Evolutionary conservation across 1,140 invertebrate genomes (phyloP).

Genomic region (Dryas iulia): DNA sequence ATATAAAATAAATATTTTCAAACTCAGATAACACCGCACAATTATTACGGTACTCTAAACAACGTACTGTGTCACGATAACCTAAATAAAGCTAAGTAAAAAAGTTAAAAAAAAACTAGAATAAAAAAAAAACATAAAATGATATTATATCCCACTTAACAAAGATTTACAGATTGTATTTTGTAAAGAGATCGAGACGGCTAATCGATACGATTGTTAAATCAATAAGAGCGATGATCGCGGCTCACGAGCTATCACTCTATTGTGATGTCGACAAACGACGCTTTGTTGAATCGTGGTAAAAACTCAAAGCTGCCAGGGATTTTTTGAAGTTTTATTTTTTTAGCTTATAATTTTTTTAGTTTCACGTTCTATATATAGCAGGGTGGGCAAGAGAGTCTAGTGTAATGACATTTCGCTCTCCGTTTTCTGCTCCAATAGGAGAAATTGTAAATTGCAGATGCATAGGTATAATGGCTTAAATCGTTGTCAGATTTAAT

Average conservation of each 20-base stretch:
- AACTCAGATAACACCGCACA: too few species aligned
- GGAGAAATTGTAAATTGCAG: too few species aligned
- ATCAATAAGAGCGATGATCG: conserved; percentile 46
- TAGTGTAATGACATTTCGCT: too few species aligned
- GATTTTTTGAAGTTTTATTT: not conserved
- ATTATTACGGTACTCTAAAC: too few species aligned
- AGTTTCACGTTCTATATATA: not conserved
- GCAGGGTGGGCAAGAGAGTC: too few species aligned
- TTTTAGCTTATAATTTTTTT: not conserved
- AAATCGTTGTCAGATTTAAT: too few species aligned
- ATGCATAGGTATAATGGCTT: too few species aligned
- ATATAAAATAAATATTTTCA: too few species aligned
- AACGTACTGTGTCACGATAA: too few species aligned
- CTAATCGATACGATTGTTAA: conserved; percentile 54
- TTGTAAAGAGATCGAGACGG: not conserved
- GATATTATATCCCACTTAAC: not conserved
- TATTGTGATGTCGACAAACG: conserved; percentile 14
- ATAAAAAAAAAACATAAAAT: not conserved
- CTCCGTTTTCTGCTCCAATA: too few species aligned
- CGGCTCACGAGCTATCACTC: conserved; percentile 4
- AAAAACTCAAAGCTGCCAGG: not conserved
- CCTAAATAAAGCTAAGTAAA: not conserved
- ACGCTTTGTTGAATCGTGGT: not conserved
- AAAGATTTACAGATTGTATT: not conserved
- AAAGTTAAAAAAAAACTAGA: not conserved